phyloP scores from a whole-genome alignment of 1,140 invertebrate genomes.

The honey bee (Apis mellifera) region Amel_HAv3.1 CM009938.2:147501-148000 shows the following conservation, averaged over 20 bases:
- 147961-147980: slow-evolving; percentile 46
- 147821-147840: too few relatives aligned
- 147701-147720: background rate
- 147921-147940: slow-evolving; percentile 15
- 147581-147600: background rate
- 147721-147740: background rate
- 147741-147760: background rate
- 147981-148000: slow-evolving; percentile 31
- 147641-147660: background rate
- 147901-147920: slow-evolving; percentile 10
- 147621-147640: background rate
- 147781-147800: background rate
- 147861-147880: too few relatives aligned
- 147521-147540: background rate
- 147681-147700: background rate
- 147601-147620: background rate
- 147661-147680: background rate
- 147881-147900: too few relatives aligned
- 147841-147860: too few relatives aligned
- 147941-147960: slow-evolving; percentile 24
- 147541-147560: background rate
- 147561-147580: background rate
- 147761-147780: background rate
- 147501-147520: background rate
- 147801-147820: background rate